Evolutionary conservation across 2,113 vertebrate species (phyloP).

Genomic region (Tichodroma muraria): DNA sequence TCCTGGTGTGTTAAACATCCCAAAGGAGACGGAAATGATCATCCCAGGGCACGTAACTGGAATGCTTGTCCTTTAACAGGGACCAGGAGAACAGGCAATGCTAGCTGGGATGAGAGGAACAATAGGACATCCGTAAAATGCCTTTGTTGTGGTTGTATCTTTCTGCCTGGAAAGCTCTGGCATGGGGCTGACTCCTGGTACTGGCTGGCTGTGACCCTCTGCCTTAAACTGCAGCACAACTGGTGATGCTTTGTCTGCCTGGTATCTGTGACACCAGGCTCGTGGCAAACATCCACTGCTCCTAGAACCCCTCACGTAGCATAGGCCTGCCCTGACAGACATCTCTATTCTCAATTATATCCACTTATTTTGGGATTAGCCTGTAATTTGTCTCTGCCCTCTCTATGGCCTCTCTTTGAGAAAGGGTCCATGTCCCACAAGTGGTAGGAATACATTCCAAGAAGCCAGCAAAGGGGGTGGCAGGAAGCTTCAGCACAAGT

Average conservation of each 20-base stretch:
- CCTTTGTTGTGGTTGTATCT: not conserved
- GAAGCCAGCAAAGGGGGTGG: not conserved
- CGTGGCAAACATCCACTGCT: not conserved
- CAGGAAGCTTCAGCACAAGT: not conserved
- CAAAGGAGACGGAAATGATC: accelerated
- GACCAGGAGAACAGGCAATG: not conserved
- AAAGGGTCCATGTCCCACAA: not conserved
- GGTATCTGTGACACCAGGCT: not conserved
- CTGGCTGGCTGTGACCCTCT: not conserved
- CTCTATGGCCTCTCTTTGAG: not conserved
- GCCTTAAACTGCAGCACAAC: not conserved
- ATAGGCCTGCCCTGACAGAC: not conserved
- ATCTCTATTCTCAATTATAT: not conserved
- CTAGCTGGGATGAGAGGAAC: not conserved
- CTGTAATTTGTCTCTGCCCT: not conserved
- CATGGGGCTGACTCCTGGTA: not conserved
- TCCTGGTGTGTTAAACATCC: not conserved
- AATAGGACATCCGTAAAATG: not conserved
- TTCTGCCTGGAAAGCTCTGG: not conserved
- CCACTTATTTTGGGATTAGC: not conserved
- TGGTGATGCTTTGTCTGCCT: not conserved
- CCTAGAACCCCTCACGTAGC: not conserved
- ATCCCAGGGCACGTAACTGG: not conserved
- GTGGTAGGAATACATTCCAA: not conserved
- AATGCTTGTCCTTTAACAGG: not conserved